Evolutionary conservation across 2,113 vertebrate genomes (phyloP), one percentile per base, ranked within the genome.

Genomic region (Melanerpes formicivorus): DNA sequence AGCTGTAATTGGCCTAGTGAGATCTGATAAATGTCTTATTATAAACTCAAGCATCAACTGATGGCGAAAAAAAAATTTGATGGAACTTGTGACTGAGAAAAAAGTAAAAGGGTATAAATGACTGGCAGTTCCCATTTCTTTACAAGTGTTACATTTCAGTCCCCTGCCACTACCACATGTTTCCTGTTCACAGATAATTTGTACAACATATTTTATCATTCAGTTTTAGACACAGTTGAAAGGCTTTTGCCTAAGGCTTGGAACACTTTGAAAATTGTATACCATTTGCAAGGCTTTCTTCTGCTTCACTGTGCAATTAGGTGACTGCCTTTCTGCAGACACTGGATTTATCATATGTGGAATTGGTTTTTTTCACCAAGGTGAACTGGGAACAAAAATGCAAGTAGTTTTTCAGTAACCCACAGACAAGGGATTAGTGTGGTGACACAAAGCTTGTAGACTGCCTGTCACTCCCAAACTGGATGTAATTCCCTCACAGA

Each of bases 191-290:
- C 98, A 98, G 98, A 98, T 98, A 98, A 98, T 98, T 98, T 98
- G 98, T 98, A 98, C 97, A 98, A 98, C 98, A 98, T 98, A 98
- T 98, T 98, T 98, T 98, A 98, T 98, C 98, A 98, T 98, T 98
- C 98, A 98, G 97, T 98, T 98, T 98, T 98, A 98, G 98, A 98
- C 98, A 98, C 97, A 98, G 98, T 98, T 98, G 98, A 98, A 98
- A 98, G 98, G 97, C 98, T 98, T 98, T 98, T 98, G 98, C 98
- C 98, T 98, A 98, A 98, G 98, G 98, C 98, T 98, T 98, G 97
- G 98, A 98, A 98, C 98, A 98, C 98, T 98, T 98, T 98, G 98
- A 98, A 98, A 98, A 98, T 97, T 97, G 98, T 98, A 98, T 98
- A 98, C 98, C 97, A 97, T 98, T 98, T 98, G 98, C 97, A 98